phyloP scores from a whole-genome alignment of 2,113 vertebrate genomes.

The Etia nguti region DNA sequence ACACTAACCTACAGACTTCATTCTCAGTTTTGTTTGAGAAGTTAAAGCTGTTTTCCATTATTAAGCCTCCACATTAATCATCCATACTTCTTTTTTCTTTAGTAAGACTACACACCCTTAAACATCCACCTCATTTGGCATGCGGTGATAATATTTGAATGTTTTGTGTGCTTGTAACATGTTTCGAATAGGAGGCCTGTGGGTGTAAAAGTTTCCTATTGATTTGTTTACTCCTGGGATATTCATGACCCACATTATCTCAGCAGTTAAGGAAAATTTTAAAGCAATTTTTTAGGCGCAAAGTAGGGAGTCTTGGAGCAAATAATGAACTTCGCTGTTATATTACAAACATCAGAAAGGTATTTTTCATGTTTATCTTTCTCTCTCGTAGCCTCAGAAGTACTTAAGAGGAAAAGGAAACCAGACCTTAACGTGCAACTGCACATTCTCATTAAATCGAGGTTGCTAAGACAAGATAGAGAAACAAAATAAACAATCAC shows the following conservation, averaged over 20 bases:
- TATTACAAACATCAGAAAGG: not conserved
- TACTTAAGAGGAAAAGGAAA: slow-evolving; percentile 33
- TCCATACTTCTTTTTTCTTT: not conserved
- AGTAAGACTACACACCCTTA: not conserved
- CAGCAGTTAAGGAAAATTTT: not conserved
- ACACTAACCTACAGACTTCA: not conserved
- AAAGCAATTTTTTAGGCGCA: not conserved
- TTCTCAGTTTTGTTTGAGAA: slow-evolving; percentile 22
- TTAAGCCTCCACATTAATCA: slow-evolving; percentile 5
- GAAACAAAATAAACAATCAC: slow-evolving; percentile 70
- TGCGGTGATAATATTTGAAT: slow-evolving; percentile 7
- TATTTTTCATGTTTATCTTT: slow-evolving; percentile 57
- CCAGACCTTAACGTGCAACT: slow-evolving; percentile 47
- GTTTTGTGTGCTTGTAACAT: slow-evolving; percentile 19
- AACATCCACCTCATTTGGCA: slow-evolving; percentile 8
- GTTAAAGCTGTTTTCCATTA: slow-evolving; percentile 30
- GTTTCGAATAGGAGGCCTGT: not conserved
- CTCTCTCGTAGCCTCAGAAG: slow-evolving; percentile 38
- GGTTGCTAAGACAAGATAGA: slow-evolving; percentile 64
- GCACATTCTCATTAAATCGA: slow-evolving; percentile 55
- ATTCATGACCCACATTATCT: slow-evolving; percentile 24
- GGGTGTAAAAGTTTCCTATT: slow-evolving; percentile 19
- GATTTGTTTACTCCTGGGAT: slow-evolving; percentile 38
- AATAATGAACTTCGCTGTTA: not conserved
- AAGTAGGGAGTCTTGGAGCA: not conserved